These are phyloP conservation scores for Tylochromis polylepis DNA, from an alignment of 2,113 vertebrate species.

Conservation along the genomic window DNA sequence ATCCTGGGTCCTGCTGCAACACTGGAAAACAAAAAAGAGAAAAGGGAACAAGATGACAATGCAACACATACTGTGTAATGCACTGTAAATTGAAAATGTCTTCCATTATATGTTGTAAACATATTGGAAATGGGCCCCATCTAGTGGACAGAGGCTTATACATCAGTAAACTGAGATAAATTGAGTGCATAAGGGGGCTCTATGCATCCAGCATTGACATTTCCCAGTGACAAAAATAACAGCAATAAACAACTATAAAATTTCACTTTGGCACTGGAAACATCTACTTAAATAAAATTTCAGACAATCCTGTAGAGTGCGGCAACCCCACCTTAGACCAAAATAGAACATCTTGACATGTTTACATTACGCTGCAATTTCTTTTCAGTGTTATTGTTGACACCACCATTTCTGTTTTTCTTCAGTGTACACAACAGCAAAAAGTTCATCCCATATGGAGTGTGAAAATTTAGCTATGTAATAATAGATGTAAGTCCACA, in stretches of 20 bases:
- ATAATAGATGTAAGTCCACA: constrained; percentile 5
- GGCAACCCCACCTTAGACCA: not conserved
- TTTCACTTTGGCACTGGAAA: not conserved
- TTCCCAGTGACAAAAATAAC: not conserved
- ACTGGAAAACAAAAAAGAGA: constrained; percentile 17
- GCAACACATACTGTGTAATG: not conserved
- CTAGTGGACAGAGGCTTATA: constrained; percentile 33
- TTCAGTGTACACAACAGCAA: not conserved
- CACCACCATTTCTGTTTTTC: not conserved
- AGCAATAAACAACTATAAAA: not conserved
- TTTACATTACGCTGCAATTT: not conserved
- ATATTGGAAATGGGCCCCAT: constrained; percentile 10
- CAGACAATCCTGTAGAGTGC: not conserved
- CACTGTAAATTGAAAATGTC: not conserved
- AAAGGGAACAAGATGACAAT: not conserved
- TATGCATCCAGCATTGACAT: not conserved
- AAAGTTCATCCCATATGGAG: not conserved
- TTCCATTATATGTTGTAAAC: not conserved
- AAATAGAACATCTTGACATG: not conserved
- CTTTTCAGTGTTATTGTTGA: not conserved
- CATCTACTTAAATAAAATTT: not conserved
- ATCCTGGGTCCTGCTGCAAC: constrained; percentile 56
- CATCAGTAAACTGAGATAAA: not conserved
- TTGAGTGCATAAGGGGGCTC: not conserved
- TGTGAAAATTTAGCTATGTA: constrained; percentile 11